phyloP scores from a whole-genome alignment of 2,797 vertebrate genomes.

The Hipposideros larvatus region DNA sequence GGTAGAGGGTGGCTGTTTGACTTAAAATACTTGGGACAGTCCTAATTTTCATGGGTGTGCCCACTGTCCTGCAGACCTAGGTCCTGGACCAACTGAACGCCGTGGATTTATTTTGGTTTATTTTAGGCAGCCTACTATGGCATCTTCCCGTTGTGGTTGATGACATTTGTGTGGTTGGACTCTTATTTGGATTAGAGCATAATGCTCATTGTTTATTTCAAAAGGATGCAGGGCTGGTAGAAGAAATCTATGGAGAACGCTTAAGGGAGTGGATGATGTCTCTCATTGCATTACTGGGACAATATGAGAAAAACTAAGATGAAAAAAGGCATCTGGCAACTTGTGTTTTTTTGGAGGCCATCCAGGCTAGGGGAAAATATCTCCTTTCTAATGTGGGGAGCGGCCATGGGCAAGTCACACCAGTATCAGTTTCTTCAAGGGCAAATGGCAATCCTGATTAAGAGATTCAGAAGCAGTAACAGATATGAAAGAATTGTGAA shows the following conservation, averaged over 20 bases:
- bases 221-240: conserved; percentile 13
- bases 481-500: background rate
- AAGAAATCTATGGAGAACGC: background rate
- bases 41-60: conserved; percentile 57
- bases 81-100: conserved; percentile 18
- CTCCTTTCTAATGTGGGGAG: background rate
- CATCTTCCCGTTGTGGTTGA: conserved; percentile 55
- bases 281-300: background rate
- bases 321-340: background rate
- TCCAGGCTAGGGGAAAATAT: too few relatives aligned
- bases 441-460: background rate
- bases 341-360: background rate
- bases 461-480: background rate
- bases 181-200: background rate
- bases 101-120: conserved; percentile 57
- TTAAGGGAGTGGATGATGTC: background rate
- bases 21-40: conserved; percentile 16
- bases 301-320: background rate
- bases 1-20: background rate
- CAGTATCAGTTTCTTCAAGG: background rate
- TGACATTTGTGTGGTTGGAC: background rate
- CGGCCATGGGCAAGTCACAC: background rate
- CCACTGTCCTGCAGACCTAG: background rate
- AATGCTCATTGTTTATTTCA: conserved; percentile 5
- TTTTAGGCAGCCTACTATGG: conserved; percentile 44